phyloP scores from a whole-genome alignment of 2,888 invertebrate species.

The Archips xylosteana region DNA sequence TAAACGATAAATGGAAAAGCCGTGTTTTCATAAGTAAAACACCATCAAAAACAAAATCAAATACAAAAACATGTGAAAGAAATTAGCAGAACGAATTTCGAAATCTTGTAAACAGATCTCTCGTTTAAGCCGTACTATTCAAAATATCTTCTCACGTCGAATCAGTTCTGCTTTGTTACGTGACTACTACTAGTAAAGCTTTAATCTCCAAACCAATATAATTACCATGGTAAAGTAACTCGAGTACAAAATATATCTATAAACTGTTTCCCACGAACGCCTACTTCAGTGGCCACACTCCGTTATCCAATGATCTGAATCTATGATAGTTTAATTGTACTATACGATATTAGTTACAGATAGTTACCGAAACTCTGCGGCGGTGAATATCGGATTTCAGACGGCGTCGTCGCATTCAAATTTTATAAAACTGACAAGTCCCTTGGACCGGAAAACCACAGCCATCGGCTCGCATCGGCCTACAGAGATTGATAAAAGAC shows the following conservation, averaged over 20 bases:
- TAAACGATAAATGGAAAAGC: background rate
- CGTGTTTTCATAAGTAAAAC: background rate
- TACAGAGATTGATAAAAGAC: slow-evolving; percentile 31
- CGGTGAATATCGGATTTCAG: slow-evolving; percentile 67
- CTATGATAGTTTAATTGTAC: slow-evolving; percentile 54
- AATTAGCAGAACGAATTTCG: slow-evolving; percentile 25
- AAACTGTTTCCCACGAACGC: slow-evolving; percentile 70
- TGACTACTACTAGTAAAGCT: slow-evolving; percentile 61
- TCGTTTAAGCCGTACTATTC: slow-evolving; percentile 36
- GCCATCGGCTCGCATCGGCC: slow-evolving; percentile 36
- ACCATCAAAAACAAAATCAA: background rate
- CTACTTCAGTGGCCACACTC: slow-evolving; percentile 73
- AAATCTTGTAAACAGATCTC: slow-evolving; percentile 36
- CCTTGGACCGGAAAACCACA: slow-evolving; percentile 73
- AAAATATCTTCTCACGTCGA: slow-evolving; percentile 37
- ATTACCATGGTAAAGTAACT: slow-evolving; percentile 67
- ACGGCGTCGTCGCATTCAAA: slow-evolving; percentile 52
- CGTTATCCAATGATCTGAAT: slow-evolving; percentile 64
- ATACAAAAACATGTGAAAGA: slow-evolving; percentile 3
- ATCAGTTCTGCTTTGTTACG: slow-evolving; percentile 50
- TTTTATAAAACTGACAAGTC: slow-evolving; percentile 62
- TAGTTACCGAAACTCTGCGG: slow-evolving; percentile 58
- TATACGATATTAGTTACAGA: slow-evolving; percentile 42
- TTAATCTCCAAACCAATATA: slow-evolving; percentile 54
- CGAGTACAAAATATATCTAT: slow-evolving; percentile 64